A percentile compares a stretch with the other conserved stretches of the same genome.
Conservation (phyloP, 2,113 vertebrate genomes). For the Capreolus pygargus region DNA sequence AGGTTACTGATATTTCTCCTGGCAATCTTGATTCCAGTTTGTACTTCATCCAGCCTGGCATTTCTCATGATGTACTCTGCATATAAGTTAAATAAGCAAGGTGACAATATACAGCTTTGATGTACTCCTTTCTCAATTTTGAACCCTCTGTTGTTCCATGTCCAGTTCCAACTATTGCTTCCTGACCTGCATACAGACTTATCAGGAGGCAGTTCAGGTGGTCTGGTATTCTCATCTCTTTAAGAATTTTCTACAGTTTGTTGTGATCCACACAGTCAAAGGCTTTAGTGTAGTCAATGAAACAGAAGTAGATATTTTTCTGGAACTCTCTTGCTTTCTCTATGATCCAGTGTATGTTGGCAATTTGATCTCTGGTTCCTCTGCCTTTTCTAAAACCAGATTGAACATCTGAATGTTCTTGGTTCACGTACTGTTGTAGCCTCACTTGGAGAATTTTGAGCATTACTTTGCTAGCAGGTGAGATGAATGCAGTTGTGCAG, state of each 20-base stretch:
- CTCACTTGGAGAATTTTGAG: not conserved
- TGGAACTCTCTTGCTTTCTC: not conserved
- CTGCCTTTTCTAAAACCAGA: not conserved
- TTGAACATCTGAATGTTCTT: not conserved
- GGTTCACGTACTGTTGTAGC: not conserved
- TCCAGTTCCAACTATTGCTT: not conserved
- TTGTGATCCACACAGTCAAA: not conserved
- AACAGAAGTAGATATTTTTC: not conserved
- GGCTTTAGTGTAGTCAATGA: not conserved
- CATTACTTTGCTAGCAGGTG: not conserved
- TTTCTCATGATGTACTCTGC: not conserved
- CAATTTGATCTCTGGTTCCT: not conserved
- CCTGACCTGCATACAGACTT: not conserved
- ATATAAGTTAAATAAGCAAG: not conserved
- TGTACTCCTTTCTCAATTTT: not conserved
- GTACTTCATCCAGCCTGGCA: not conserved
- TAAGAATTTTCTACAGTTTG: not conserved
- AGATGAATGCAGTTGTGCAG: accelerated
- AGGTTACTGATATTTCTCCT: not conserved
- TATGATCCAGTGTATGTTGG: not conserved
- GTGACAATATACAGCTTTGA: not conserved
- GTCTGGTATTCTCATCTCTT: not conserved
- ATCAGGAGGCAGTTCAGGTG: not conserved
- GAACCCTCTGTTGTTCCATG: not conserved
- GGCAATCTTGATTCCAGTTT: not conserved